phyloP scores from a whole-genome alignment of 2,888 invertebrate genomes.

The Ophion ventricosus region DNA sequence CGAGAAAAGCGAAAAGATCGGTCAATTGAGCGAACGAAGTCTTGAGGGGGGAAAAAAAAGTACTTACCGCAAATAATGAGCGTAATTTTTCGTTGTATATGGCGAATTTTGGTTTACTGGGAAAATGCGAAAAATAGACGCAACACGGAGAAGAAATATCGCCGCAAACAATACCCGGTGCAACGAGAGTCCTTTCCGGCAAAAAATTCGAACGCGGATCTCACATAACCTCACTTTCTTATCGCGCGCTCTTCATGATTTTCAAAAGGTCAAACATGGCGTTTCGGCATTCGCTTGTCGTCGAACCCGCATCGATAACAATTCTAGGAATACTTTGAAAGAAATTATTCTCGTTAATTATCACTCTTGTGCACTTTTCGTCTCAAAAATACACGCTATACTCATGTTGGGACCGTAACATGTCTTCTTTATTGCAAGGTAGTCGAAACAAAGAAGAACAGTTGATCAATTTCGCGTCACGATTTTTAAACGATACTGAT shows the following conservation, averaged over 20 bases:
- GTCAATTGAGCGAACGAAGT: not conserved
- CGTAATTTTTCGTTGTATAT: not conserved
- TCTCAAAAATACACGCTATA: too few species aligned
- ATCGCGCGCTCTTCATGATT: not conserved
- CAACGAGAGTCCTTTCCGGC: not conserved
- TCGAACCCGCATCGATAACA: too few species aligned
- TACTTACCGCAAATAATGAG: not conserved
- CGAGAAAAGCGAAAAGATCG: not conserved
- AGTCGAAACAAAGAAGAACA: too few species aligned
- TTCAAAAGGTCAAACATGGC: not conserved
- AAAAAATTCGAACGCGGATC: not conserved
- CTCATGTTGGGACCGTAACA: too few species aligned
- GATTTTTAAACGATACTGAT: too few species aligned
- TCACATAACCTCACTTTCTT: slow-evolving; percentile 5
- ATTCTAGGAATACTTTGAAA: too few species aligned
- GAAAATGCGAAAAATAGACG: not conserved
- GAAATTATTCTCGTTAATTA: too few species aligned
- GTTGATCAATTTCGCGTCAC: too few species aligned
- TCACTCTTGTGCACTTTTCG: too few species aligned
- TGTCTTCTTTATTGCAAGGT: too few species aligned
- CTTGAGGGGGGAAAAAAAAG: not conserved
- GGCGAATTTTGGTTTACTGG: too few species aligned
- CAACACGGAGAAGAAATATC: not conserved
- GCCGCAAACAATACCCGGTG: not conserved
- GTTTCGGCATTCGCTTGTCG: not conserved